These are phyloP conservation scores for Danio kyathit DNA, from an alignment of 2,797 vertebrate genomes.

Conservation along the genomic window DNA sequence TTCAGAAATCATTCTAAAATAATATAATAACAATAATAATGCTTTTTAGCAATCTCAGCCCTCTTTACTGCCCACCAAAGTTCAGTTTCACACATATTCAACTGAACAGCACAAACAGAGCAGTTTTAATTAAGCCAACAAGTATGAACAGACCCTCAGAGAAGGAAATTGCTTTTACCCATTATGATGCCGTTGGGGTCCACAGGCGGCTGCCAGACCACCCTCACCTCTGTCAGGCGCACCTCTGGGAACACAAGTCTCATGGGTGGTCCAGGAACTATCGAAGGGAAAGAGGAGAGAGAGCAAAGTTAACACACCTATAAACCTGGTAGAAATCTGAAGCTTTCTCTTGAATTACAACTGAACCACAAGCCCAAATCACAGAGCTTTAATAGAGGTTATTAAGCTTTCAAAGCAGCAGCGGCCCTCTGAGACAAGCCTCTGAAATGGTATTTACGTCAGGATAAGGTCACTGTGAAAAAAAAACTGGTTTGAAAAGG, in stretches of 20 bases:
- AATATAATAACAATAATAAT: too few relatives aligned
- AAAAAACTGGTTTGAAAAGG: slow-evolving; percentile 27
- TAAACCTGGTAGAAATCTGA: neutral
- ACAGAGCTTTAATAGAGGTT: slow-evolving; percentile 12
- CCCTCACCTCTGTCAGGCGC: slow-evolving; percentile 86
- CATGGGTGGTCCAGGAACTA: slow-evolving; percentile 90
- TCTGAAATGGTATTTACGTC: slow-evolving; percentile 47
- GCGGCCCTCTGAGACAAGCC: slow-evolving; percentile 5
- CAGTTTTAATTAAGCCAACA: too few relatives aligned
- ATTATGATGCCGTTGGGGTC: slow-evolving; percentile 93
- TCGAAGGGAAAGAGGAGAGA: neutral
- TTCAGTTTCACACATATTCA: too few relatives aligned
- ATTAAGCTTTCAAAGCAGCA: slow-evolving; percentile 38
- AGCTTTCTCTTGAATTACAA: neutral
- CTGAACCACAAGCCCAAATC: slow-evolving; percentile 21
- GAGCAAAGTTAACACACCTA: slow-evolving; percentile 21
- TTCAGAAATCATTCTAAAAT: too few relatives aligned
- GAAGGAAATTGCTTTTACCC: slow-evolving; percentile 78
- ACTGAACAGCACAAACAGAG: too few relatives aligned
- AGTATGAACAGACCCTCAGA: too few relatives aligned
- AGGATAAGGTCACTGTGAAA: slow-evolving; percentile 47
- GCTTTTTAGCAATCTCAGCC: too few relatives aligned
- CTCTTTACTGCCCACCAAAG: too few relatives aligned
- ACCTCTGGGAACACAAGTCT: slow-evolving; percentile 95
- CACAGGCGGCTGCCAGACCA: slow-evolving; percentile 92